These are phyloP conservation scores for Bufo gargarizans DNA, from an alignment of 2,113 vertebrate species.

Conservation along the genomic window DNA sequence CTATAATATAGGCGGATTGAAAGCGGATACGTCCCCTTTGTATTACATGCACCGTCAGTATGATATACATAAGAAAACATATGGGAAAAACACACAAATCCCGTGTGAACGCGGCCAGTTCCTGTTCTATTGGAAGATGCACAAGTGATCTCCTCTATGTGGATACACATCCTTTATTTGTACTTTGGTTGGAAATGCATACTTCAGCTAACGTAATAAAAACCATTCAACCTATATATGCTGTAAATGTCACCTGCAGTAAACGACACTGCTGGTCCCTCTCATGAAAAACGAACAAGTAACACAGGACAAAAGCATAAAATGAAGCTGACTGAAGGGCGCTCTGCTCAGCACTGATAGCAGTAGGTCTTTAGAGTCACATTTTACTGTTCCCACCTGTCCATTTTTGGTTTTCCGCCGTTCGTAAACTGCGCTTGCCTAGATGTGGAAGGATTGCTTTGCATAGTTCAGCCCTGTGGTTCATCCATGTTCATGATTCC, in stretches of 20 bases:
- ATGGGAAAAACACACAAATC: not conserved
- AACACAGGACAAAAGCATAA: constrained; percentile 13
- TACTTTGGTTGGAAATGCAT: constrained; percentile 6
- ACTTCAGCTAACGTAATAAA: constrained; percentile 19
- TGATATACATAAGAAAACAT: not conserved
- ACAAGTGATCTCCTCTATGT: not conserved
- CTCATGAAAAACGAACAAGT: constrained; percentile 13
- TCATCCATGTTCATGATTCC: not conserved
- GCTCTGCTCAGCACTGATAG: not conserved
- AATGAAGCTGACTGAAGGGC: not conserved
- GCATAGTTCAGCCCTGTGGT: not conserved
- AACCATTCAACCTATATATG: not conserved
- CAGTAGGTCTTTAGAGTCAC: not conserved
- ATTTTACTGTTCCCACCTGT: not conserved
- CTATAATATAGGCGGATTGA: not conserved
- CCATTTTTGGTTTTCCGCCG: not conserved
- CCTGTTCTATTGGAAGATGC: not conserved
- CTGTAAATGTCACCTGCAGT: constrained; percentile 13
- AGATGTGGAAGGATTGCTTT: not conserved
- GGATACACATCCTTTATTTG: not conserved
- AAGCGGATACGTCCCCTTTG: not conserved
- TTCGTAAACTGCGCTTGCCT: not conserved
- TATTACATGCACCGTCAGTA: not conserved
- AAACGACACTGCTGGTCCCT: not conserved
- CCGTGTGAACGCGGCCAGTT: not conserved